phyloP scores from a whole-genome alignment of 2,113 vertebrate species.

The Nothocercus nigrocapillus region DNA sequence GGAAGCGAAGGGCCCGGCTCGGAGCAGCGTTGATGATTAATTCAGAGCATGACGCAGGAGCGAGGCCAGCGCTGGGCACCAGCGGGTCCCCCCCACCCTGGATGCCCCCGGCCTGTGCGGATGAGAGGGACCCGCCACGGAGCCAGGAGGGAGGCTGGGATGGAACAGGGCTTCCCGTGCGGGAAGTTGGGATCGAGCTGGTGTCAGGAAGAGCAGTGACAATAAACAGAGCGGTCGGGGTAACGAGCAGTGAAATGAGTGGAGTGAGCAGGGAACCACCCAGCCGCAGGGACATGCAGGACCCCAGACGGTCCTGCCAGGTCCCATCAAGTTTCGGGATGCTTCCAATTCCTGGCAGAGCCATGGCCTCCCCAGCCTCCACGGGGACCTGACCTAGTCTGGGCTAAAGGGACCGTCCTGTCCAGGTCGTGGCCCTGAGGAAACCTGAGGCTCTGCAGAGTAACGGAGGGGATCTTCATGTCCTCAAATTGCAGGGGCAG shows the following conservation, averaged over 20 bases:
- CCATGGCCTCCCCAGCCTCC: not conserved
- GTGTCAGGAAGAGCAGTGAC: not conserved
- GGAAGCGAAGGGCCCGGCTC: not conserved
- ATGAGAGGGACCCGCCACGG: too few species aligned
- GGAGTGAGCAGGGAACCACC: not conserved
- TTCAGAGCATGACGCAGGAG: conserved; percentile 1
- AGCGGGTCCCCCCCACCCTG: too few species aligned
- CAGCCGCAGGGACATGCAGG: not conserved
- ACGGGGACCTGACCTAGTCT: not conserved
- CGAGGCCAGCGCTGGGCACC: rapidly evolving
- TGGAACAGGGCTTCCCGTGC: not conserved
- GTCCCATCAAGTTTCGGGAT: not conserved
- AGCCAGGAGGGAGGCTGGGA: not conserved
- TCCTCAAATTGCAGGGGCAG: conserved; percentile 28
- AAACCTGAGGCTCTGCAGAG: not conserved
- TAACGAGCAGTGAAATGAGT: not conserved
- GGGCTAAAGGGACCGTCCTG: too few species aligned
- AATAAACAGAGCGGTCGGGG: not conserved
- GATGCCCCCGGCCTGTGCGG: too few species aligned
- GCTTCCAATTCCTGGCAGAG: not conserved
- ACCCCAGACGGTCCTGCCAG: not conserved
- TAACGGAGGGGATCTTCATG: not conserved
- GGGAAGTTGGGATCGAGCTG: too few species aligned
- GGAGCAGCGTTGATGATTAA: conserved; percentile 41
- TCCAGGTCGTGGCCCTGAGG: not conserved